These are phyloP conservation scores for Excalfactoria chinensis DNA, from an alignment of 2,113 vertebrate genomes.

Conservation along the genomic window DNA sequence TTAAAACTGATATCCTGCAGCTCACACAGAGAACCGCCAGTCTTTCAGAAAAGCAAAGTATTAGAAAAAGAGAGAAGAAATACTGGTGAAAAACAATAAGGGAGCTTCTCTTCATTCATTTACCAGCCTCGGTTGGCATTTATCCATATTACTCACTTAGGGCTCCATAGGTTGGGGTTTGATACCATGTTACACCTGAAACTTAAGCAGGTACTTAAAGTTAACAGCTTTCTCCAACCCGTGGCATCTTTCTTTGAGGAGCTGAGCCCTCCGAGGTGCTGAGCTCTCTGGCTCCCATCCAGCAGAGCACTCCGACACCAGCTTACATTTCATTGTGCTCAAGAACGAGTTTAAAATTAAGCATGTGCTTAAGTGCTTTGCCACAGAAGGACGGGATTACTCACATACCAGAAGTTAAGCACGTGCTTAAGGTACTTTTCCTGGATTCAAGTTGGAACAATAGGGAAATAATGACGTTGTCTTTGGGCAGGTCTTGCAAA, in stretches of 20 bases:
- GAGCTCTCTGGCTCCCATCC: slow-evolving; percentile 20
- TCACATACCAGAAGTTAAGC: slow-evolving; percentile 34
- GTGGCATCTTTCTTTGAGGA: slow-evolving; percentile 18
- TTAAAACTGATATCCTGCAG: not conserved
- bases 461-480: not conserved
- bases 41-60: not conserved
- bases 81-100: not conserved
- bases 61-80: not conserved
- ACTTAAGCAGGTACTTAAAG: slow-evolving; percentile 16
- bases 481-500: not conserved
- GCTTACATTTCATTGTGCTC: slow-evolving; percentile 48
- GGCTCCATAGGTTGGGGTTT: slow-evolving; percentile 7
- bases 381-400: not conserved
- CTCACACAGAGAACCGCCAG: not conserved
- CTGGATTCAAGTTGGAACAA: not conserved
- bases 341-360: slow-evolving; percentile 30
- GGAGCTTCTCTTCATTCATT: not conserved
- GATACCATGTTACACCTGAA: slow-evolving; percentile 7
- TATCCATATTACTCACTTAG: not conserved
- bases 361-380: slow-evolving; percentile 50
- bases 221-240: slow-evolving; percentile 27
- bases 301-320: slow-evolving; percentile 66
- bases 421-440: slow-evolving; percentile 23
- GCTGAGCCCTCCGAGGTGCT: slow-evolving; percentile 28
- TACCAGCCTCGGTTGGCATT: slow-evolving; percentile 17